Evolutionary conservation across 2,888 invertebrate genomes (phyloP).

Genomic region (Cotesia congregata): DNA sequence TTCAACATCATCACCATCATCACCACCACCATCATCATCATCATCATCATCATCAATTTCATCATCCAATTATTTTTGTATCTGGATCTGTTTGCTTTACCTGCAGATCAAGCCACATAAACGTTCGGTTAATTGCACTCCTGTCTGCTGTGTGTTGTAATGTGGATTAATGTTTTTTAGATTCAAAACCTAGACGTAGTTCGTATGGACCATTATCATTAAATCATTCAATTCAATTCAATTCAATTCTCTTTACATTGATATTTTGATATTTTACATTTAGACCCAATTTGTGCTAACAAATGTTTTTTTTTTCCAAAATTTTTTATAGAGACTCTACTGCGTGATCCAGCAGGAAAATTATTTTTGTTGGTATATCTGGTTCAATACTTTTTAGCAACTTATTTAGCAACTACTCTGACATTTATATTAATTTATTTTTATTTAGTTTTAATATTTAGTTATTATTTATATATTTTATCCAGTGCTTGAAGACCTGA

Average conservation of each 20-base stretch:
- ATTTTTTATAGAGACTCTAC: slow-evolving; percentile 58
- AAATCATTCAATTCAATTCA: not conserved
- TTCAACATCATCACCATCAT: not conserved
- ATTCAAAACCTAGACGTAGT: not conserved
- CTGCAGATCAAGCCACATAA: slow-evolving; percentile 71
- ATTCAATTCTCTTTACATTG: too few relatives aligned
- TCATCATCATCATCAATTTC: not conserved
- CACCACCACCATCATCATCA: not conserved
- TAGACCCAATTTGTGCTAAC: not conserved
- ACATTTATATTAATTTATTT: not conserved
- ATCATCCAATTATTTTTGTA: not conserved
- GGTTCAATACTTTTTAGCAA: not conserved
- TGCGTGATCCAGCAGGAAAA: slow-evolving; percentile 69
- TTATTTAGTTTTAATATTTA: not conserved
- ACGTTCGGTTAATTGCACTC: slow-evolving; percentile 70
- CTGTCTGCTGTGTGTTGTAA: slow-evolving; percentile 59
- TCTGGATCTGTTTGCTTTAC: slow-evolving; percentile 65
- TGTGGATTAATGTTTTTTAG: slow-evolving; percentile 43
- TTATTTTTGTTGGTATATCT: slow-evolving; percentile 8
- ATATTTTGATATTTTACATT: not conserved
- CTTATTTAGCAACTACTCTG: not conserved
- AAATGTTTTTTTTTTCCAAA: not conserved
- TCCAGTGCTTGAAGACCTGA: not conserved
- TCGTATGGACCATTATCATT: slow-evolving; percentile 13
- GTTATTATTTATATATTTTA: not conserved